Base-by-base conservation (phyloP, 2,888 invertebrate genomes). In the Chymomyza procnemis region DNA sequence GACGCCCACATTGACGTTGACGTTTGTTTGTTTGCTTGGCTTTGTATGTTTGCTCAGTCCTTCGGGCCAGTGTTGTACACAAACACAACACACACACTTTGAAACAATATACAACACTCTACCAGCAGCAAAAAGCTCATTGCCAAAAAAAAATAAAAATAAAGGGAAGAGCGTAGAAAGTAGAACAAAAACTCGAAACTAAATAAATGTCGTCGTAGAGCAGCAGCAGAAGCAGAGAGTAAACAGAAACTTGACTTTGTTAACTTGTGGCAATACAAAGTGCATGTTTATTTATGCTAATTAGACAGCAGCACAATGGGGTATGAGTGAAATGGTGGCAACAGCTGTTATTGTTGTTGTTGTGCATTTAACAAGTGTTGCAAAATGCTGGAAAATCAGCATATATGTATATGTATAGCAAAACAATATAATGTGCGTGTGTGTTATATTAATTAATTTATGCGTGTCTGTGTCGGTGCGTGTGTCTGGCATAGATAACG, bases 401-500 rank as follows among this genome's bases (percentile, higher is more conserved):
- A 26, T 26, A 19, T 19, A n/a, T n/a, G n/a, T n/a, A n/a, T n/a
- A n/a, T n/a, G n/a, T n/a, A 22, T 46, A 34, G 18, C 16, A 60
- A 22, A 48, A 50, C 14, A 50, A 6, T 19, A 21, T 12, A 14
- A 59, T 18, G n/a, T 57, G 30, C 52, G 12, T 60, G 47, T 57
- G 9, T 30, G 54, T 64, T 60, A 30, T 66, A 67, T 66, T 74
- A 71, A 79, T 79, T 79, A 79, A 74, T 70, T 63, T 46, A 71
- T 69, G 64, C 57, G 48, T 57, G 56, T 64, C 34, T 56, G 57
- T 56, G 61, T 70, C 48, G 62, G 66, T 79, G 85, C 80, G 80
- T 87, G 78, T 63, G 73, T 75, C 74, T 75, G 74, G 74, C 74
- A 66, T 66, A 76, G 68, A 78, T 85, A 83, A 85, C 85, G 83